Percentiles rank a stretch among this genome's conserved stretches.
These are phyloP conservation scores for Chrosomus eos DNA, from an alignment of 2,797 vertebrate species.

Conservation along the genomic window DNA sequence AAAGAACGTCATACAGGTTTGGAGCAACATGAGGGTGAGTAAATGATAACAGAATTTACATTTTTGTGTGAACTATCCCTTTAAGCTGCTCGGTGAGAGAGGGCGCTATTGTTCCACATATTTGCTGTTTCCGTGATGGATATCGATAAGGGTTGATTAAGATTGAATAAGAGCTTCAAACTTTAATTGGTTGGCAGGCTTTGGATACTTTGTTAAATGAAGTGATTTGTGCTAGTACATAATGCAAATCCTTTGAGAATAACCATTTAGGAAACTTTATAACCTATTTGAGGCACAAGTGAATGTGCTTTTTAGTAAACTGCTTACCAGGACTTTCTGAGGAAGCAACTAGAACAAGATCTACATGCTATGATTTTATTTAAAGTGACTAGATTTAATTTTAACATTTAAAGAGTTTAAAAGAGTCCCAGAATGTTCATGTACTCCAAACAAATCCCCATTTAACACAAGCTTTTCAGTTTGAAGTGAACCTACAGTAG, in stretches of 20 bases:
- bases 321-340: slow-evolving; percentile 1
- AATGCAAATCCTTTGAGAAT: slow-evolving; percentile 24
- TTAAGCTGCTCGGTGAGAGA: slow-evolving; percentile 6
- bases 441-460: neutral
- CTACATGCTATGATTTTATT: slow-evolving; percentile 5
- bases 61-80: neutral
- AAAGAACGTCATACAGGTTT: neutral
- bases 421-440: neutral
- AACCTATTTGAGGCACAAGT: neutral
- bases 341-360: neutral
- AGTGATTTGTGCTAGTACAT: slow-evolving; percentile 8
- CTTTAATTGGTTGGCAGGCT: neutral
- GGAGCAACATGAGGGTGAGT: neutral
- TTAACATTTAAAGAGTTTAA: too few species aligned
- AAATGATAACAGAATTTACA: neutral
- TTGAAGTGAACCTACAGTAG: neutral
- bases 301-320: slow-evolving; percentile 5
- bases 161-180: neutral
- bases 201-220: slow-evolving; percentile 20
- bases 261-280: neutral
- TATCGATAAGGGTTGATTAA: neutral
- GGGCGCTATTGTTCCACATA: slow-evolving; percentile 30
- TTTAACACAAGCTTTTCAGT: neutral
- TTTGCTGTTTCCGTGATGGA: slow-evolving; percentile 22
- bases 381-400: neutral